Evolutionary conservation across 2,113 vertebrate genomes (phyloP), one percentile per base, ranked within the genome.

Genomic region (Lamprologus tigripictilis): DNA sequence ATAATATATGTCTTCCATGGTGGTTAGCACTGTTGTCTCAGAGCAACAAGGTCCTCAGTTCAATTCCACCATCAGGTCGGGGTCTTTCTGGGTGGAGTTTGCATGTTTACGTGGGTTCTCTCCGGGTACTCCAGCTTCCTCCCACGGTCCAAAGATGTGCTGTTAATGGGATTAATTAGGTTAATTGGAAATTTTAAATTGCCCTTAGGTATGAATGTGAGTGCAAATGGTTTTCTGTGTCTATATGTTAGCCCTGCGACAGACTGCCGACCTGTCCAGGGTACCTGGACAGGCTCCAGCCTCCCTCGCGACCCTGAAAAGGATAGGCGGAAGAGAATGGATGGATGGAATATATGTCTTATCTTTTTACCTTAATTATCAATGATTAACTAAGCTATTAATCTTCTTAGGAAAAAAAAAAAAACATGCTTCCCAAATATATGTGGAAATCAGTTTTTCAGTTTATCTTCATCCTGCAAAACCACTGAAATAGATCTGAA

Each of bases 401-500:
- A 0, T 73, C 13, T 0, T 76, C 71, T 26, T 17, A 31, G 71
- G 9, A 28, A 19, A 47, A 61, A 58, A 55, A 26, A 3, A 6
- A 42, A 4, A 2, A 8, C 4, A 10, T 47, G 1, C 8, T 47
- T 76, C 0, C 68, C 40, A 45, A 47, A 17, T 2, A 0, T 19
- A 28, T 26, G 42, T 26, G 23, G 33, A 63, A 58, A 47, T 84
- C 83, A 7, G 21, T 78, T 35, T 84, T 84, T 17, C 26, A 40
- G 37, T 40, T 55, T 45, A 87, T 79, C 45, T 45, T 53, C 53
- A 57, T 66, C 31, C 55, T 81, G 81, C 1, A 81, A 84, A 82
- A 26, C 21, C 28, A 82, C 47, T 51, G 23, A 57, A 35, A 88
- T 80, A 85, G 79, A 85, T 84, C 49, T 53, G 49, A 40, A 83